phyloP scores from a whole-genome alignment of 92 coral and sea anemone genomes.

The Actinostola sp. region DNA sequence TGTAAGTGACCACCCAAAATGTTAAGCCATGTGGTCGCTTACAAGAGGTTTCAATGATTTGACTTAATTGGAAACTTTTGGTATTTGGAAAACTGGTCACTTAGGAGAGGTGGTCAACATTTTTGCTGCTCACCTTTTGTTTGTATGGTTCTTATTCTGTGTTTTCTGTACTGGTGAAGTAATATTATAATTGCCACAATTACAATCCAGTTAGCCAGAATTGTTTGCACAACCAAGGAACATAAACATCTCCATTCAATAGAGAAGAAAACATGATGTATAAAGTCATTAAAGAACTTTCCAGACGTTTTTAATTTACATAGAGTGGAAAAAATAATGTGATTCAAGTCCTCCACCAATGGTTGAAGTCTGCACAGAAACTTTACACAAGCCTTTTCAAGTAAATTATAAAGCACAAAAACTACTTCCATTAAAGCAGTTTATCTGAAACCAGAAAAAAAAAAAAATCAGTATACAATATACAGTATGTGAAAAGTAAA shows the following conservation, averaged over 20 bases:
- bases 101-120: no score
- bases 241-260: conserved; percentile 9
- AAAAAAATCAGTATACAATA: not conserved
- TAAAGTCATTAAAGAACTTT: not conserved
- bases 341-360: not conserved
- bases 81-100: no score
- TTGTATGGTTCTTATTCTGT: conserved; percentile 16
- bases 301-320: not conserved
- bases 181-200: conserved; percentile 12
- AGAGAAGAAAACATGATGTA: not conserved
- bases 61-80: no score
- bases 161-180: conserved; percentile 19
- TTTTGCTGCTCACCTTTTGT: conserved; percentile 14
- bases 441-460: not conserved
- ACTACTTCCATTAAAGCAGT: conserved; percentile 12
- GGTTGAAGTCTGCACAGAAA: not conserved
- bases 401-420: conserved; percentile 13
- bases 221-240: not conserved
- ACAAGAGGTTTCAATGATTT: no score
- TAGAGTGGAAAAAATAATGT: not conserved
- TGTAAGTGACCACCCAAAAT: no score
- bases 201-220: conserved; percentile 26
- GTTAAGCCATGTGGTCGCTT: no score
- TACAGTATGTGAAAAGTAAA: no score
- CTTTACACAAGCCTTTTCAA: conserved; percentile 8